These are phyloP conservation scores for Crenichthys baileyi DNA, from an alignment of 2,797 vertebrate species.

Conservation along the genomic window DNA sequence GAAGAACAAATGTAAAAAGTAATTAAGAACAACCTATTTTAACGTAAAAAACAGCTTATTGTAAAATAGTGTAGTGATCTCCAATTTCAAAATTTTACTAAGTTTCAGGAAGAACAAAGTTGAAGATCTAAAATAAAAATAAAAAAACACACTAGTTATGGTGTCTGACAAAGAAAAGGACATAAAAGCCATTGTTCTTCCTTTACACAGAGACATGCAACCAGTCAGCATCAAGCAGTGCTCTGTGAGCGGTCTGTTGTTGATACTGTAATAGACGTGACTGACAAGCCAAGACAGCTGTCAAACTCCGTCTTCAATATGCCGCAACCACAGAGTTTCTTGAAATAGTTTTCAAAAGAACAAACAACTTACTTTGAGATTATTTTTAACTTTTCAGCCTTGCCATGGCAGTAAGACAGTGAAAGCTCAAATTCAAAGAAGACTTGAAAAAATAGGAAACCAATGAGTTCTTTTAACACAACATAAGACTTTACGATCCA, in stretches of 20 bases:
- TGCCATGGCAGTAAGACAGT: neutral
- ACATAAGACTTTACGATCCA: neutral
- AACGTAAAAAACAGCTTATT: neutral
- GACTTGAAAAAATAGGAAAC: neutral
- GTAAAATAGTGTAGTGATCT: neutral
- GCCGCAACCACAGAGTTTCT: slow-evolving; percentile 36
- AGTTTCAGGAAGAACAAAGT: slow-evolving; percentile 1
- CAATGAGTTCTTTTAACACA: neutral
- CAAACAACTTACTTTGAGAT: slow-evolving; percentile 7
- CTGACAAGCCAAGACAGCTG: slow-evolving; percentile 66
- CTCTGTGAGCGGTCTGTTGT: slow-evolving; percentile 64
- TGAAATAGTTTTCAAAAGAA: slow-evolving; percentile 27
- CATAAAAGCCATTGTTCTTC: slow-evolving; percentile 55
- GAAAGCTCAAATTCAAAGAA: slow-evolving; percentile 6
- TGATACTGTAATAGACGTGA: slow-evolving; percentile 70
- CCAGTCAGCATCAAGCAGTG: slow-evolving; percentile 62
- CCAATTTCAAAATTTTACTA: neutral
- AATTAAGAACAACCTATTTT: neutral
- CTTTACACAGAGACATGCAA: slow-evolving; percentile 56
- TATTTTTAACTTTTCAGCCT: slow-evolving; percentile 29
- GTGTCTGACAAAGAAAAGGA: slow-evolving; percentile 30
- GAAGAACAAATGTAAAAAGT: neutral
- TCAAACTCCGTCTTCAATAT: slow-evolving; percentile 43
- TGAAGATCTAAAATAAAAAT: slow-evolving; percentile 11
- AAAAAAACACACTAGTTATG: slow-evolving; percentile 19